Conservation (phyloP, 2,797 vertebrate genomes). For the Hapalemur alaotrensis region DNA sequence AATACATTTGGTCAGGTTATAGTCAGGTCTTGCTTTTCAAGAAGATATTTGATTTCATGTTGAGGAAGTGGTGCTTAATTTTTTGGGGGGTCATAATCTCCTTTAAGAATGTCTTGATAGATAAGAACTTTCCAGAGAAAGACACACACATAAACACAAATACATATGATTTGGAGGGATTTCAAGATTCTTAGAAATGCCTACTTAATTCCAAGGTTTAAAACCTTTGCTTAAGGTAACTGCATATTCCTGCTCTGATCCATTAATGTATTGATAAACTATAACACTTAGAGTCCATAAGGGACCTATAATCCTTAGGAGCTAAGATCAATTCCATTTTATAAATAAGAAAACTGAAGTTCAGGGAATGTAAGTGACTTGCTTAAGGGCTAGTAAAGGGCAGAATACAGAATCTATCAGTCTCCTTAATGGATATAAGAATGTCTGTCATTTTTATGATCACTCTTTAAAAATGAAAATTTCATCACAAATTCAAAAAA, state of each 20-base stretch:
- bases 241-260: neutral
- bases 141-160: neutral
- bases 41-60: neutral
- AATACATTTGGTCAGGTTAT: neutral
- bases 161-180: neutral
- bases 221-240: neutral
- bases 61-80: neutral
- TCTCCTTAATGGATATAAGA: neutral
- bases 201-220: neutral
- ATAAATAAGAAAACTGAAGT: slow-evolving; percentile 13
- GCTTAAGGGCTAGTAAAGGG: neutral
- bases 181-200: slow-evolving; percentile 19
- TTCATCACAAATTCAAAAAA: neutral
- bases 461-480: slow-evolving; percentile 4
- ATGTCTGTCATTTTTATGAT: neutral
- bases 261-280: neutral
- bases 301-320: neutral
- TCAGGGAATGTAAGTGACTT: neutral
- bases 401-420: neutral
- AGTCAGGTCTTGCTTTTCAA: neutral
- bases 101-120: neutral
- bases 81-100: neutral
- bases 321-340: neutral
- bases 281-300: neutral
- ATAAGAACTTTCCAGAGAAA: neutral